A percentile compares a stretch with the other conserved stretches of the same genome.
Evolutionary conservation across 2,113 vertebrate species (phyloP).

Genomic region (Nothobranchius kuhntae): DNA sequence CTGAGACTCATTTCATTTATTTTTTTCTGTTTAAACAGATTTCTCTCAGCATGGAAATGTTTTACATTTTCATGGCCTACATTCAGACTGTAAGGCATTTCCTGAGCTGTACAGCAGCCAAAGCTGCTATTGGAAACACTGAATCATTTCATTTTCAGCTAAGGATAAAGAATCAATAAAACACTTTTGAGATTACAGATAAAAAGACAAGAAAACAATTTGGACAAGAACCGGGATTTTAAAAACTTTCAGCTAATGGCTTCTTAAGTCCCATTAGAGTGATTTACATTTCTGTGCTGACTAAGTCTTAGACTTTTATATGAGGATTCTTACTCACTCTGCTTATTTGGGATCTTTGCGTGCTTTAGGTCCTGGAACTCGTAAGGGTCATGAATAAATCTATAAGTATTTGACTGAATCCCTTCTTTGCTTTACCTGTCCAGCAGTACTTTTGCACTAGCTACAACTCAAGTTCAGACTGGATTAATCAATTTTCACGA

Average conservation of each 20-base stretch:
- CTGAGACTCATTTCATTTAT: constrained; percentile 6
- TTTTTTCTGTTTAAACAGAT: constrained; percentile 22
- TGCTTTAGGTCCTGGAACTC: not conserved
- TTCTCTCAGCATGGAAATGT: not conserved
- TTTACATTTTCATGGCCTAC: constrained; percentile 6
- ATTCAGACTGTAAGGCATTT: constrained; percentile 1
- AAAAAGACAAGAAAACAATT: no score
- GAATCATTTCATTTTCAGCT: not conserved
- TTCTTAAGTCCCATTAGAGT: no score
- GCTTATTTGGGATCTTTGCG: no score
- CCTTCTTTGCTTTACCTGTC: not conserved
- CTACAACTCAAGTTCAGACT: no score
- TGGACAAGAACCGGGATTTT: no score
- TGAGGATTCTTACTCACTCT: no score
- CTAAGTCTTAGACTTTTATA: no score
- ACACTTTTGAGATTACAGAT: no score
- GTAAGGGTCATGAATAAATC: not conserved
- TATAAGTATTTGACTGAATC: not conserved
- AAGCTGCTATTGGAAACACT: not conserved
- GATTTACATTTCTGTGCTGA: no score
- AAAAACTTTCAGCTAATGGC: no score
- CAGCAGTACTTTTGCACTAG: no score
- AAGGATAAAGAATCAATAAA: not conserved
- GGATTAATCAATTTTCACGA: no score
- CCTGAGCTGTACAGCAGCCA: not conserved